These are phyloP conservation scores for Cherax destructor DNA, from an alignment of 1,140 invertebrate genomes.

Conservation along the genomic window DNA sequence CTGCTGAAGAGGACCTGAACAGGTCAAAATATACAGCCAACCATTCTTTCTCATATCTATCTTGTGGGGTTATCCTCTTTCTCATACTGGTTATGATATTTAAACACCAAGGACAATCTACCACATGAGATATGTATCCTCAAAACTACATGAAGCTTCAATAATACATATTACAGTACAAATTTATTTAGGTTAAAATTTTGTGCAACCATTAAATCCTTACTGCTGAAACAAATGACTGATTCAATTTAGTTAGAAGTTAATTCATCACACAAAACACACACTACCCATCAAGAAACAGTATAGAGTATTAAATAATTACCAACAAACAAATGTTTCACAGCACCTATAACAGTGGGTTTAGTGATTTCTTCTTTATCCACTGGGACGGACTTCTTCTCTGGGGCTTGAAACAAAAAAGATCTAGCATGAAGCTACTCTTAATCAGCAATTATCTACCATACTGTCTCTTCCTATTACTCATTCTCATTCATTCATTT, in stretches of 20 bases:
- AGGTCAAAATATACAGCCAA: no score
- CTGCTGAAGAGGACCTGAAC: no score
- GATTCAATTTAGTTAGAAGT: background rate
- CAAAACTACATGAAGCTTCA: no score
- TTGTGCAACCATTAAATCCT: background rate
- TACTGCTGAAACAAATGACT: background rate
- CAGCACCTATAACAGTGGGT: constrained; percentile 12
- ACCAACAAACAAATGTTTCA: constrained; percentile 2
- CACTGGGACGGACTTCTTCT: constrained; percentile 34
- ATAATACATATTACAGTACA: no score
- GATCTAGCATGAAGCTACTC: constrained; percentile 13
- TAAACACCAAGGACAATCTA: no score
- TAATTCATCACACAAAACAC: background rate
- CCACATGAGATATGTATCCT: no score
- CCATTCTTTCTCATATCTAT: no score
- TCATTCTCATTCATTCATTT: background rate
- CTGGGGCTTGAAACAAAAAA: constrained; percentile 43
- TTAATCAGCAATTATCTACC: background rate
- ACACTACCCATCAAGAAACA: constrained; percentile 3
- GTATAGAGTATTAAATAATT: background rate
- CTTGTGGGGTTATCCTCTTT: no score
- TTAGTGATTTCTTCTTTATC: constrained; percentile 30
- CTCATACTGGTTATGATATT: no score
- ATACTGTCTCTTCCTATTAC: background rate
- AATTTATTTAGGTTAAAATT: background rate